Evolutionary conservation across 2,797 vertebrate species (phyloP), one percentile per base, ranked within the genome.

Genomic region (Paguma larvata): DNA sequence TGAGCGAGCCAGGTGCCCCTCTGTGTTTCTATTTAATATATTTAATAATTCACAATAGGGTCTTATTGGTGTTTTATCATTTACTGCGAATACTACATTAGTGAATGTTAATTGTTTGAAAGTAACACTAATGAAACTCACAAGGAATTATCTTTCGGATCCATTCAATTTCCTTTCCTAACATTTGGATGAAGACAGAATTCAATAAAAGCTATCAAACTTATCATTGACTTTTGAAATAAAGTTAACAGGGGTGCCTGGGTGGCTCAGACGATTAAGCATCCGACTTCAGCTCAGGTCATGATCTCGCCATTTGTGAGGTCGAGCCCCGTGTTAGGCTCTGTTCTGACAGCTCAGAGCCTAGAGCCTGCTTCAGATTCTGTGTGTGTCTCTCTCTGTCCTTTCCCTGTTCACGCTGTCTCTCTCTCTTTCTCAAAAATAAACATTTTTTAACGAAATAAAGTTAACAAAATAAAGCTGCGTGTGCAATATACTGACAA

Each of bases 31-130:
- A 89, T 72, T 94, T 70, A 89, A 79, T 63, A 88, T 79, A 82
- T 65, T 96, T 77, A 92, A 86, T 73, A 88, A 92, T 83, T 92
- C 38, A 48, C 46, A 84, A 88, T 44, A 73, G 23, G n/a, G 4
- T 51, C 38, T 91, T 67, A 79, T 0, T 82, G 67, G 62, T 41
- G 1, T 68, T 32, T 68, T 89, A 85, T 5, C 73, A 1, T 59
- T 89, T 89, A 73, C 19, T 78, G 2, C 79, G 68, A 92, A 91
- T 77, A 70, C 30, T 84, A 18, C 41, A 75, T 46, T 87, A 90
- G 51, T 93, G 44, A 87, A 48, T 78, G 34, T 41, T 59, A 72
- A 38, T 70, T 93, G 56, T 80, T 89, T 92, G 86, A 46, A 83
- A 48, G 6, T 41, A 82, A 67, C 59, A 92, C 16, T 89, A 89